Evolutionary conservation across 2,797 vertebrate genomes (phyloP).

Genomic region (Bradypus variegatus): DNA sequence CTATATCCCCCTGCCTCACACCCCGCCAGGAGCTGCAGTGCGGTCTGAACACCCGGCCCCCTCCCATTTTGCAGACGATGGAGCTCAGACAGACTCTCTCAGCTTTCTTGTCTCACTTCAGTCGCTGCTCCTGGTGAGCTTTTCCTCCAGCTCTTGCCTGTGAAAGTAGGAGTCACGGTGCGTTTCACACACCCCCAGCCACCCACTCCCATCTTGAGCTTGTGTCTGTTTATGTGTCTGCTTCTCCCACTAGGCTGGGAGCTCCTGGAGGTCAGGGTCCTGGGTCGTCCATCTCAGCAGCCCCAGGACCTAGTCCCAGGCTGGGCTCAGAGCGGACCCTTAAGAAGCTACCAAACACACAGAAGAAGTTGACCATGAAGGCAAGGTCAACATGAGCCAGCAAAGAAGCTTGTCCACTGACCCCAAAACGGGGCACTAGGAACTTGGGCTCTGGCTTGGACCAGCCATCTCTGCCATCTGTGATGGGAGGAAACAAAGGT

Average conservation of each 20-base stretch:
- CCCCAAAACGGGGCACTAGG: not conserved
- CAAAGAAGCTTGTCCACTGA: not conserved
- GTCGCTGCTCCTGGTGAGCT: not conserved
- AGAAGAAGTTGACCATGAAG: not conserved
- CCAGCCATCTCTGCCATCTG: fast-evolving
- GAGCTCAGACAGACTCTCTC: not conserved
- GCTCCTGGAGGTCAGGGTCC: not conserved
- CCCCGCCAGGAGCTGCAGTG: not conserved
- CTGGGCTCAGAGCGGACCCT: not conserved
- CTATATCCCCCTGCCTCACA: not conserved
- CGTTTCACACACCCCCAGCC: not conserved
- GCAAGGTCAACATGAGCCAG: not conserved
- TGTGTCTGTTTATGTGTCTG: not conserved
- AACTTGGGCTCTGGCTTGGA: not conserved
- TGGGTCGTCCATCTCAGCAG: not conserved
- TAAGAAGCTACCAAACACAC: not conserved
- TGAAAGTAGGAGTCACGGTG: not conserved
- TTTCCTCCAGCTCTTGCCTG: not conserved
- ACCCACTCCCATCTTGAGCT: not conserved
- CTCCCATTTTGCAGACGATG: not conserved
- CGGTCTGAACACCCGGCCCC: fast-evolving
- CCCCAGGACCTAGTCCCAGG: not conserved
- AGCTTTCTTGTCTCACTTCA: not conserved
- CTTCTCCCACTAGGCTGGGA: not conserved
- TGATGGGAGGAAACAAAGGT: fast-evolving